These are phyloP conservation scores for Silurus lanzhouensis DNA, from an alignment of 2,797 vertebrate genomes.

Conservation along the genomic window DNA sequence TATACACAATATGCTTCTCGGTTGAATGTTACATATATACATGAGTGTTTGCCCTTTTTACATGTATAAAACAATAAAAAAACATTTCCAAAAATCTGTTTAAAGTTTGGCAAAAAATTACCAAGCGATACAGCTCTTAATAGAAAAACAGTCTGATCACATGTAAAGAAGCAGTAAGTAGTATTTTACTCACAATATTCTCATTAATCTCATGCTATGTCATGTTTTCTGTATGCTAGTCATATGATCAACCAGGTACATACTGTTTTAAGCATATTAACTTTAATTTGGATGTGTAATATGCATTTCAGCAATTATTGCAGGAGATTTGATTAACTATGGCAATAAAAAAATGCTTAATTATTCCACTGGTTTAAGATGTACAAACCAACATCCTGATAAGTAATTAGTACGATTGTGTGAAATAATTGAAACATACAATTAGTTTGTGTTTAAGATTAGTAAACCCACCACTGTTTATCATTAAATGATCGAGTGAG, in stretches of 20 bases:
- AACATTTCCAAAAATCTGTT: slow-evolving; percentile 67
- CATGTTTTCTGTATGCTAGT: neutral
- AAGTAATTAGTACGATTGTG: neutral
- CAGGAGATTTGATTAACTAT: neutral
- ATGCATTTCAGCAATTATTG: neutral
- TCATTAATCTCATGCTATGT: too few relatives aligned
- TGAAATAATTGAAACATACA: neutral
- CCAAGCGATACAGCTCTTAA: slow-evolving; percentile 58
- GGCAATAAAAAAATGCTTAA: neutral
- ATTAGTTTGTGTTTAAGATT: neutral
- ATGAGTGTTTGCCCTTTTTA: slow-evolving; percentile 59
- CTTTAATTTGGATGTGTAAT: neutral
- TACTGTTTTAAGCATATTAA: neutral
- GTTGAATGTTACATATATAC: slow-evolving; percentile 10
- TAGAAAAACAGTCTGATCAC: slow-evolving; percentile 24
- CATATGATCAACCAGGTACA: neutral
- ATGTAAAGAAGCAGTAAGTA: slow-evolving; percentile 34
- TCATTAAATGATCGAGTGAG: neutral
- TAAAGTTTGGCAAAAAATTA: slow-evolving; percentile 69
- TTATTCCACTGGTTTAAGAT: neutral
- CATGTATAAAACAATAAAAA: slow-evolving; percentile 70
- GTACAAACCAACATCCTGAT: neutral
- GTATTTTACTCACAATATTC: neutral
- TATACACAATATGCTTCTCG: slow-evolving; percentile 49
- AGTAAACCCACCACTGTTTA: neutral